Percentiles rank a stretch among this genome's conserved stretches.
phyloP scores from a whole-genome alignment of 1,140 invertebrate genomes.

The Galendromus occidentalis region DNA sequence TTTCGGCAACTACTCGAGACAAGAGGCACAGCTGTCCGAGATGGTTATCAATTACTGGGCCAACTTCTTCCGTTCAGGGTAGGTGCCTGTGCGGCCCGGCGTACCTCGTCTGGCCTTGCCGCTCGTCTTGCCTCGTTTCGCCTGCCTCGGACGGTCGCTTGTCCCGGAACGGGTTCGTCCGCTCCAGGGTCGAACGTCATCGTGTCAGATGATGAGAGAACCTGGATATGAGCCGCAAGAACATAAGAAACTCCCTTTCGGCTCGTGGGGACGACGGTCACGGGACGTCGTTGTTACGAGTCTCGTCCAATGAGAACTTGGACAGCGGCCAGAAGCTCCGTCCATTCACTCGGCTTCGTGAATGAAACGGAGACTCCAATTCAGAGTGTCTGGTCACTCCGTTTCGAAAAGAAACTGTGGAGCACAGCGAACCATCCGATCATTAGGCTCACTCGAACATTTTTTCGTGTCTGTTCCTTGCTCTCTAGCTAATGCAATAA shows the following conservation, averaged over 20 bases:
- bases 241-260: conserved; percentile 14
- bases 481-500: conserved; percentile 16
- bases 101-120: no score
- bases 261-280: conserved; percentile 17
- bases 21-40: conserved; percentile 68
- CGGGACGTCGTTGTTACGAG: conserved; percentile 8
- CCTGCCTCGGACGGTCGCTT: no score
- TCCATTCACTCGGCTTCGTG: no score
- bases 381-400: no score
- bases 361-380: no score
- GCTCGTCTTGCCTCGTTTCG: no score
- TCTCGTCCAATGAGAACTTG: background rate
- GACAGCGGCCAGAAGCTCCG: no score
- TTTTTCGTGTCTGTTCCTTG: conserved; percentile 15
- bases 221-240: conserved; percentile 10
- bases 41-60: conserved; percentile 80
- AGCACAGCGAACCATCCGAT: no score
- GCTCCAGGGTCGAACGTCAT: no score
- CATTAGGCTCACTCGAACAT: no score
- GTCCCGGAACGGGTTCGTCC: no score
- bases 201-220: background rate
- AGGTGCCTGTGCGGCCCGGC: conserved; percentile 28
- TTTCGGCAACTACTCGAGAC: conserved; percentile 65
- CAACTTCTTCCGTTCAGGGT: conserved; percentile 94
- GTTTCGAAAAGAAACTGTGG: no score